Evolutionary conservation across 2,888 invertebrate genomes (phyloP).

Genomic region (Strigamia crassipes): DNA sequence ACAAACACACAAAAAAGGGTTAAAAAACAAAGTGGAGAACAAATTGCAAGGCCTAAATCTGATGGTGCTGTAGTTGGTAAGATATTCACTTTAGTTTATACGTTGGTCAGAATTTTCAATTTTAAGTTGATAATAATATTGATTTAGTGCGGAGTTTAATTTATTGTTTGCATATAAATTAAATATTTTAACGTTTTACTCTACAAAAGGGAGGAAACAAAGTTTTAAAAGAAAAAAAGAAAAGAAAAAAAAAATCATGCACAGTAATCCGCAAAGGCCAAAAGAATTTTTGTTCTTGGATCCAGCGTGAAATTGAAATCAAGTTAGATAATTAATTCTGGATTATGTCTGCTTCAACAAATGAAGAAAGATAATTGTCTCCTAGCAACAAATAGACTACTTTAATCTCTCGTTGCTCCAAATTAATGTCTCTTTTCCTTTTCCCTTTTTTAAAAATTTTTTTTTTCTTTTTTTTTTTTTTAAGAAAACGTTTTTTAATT

Average conservation of each 20-base stretch:
- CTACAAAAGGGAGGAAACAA: background rate
- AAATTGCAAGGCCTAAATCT: slow-evolving; percentile 38
- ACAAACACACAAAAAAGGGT: slow-evolving; percentile 38
- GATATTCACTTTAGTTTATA: background rate
- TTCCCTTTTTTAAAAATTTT: background rate
- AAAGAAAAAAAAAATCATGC: background rate
- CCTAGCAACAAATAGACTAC: slow-evolving; percentile 5
- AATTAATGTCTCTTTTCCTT: slow-evolving; percentile 1
- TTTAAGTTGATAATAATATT: background rate
- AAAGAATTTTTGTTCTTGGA: background rate
- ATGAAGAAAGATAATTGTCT: slow-evolving; percentile 21
- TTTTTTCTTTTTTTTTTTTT: background rate
- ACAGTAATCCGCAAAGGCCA: background rate
- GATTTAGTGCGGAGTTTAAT: background rate
- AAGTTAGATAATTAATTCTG: slow-evolving; percentile 21
- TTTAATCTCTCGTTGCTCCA: slow-evolving; percentile 16
- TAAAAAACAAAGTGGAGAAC: slow-evolving; percentile 27
- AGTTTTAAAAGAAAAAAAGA: too few species aligned
- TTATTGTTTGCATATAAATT: background rate
- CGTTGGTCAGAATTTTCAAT: background rate
- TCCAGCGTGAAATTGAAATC: slow-evolving; percentile 16
- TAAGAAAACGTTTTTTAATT: too few species aligned
- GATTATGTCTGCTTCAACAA: slow-evolving; percentile 21
- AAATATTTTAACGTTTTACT: too few species aligned
- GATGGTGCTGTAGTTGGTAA: slow-evolving; percentile 43